Evolutionary conservation across 2,888 invertebrate species (phyloP).

Genomic region (Chirona hameri): DNA sequence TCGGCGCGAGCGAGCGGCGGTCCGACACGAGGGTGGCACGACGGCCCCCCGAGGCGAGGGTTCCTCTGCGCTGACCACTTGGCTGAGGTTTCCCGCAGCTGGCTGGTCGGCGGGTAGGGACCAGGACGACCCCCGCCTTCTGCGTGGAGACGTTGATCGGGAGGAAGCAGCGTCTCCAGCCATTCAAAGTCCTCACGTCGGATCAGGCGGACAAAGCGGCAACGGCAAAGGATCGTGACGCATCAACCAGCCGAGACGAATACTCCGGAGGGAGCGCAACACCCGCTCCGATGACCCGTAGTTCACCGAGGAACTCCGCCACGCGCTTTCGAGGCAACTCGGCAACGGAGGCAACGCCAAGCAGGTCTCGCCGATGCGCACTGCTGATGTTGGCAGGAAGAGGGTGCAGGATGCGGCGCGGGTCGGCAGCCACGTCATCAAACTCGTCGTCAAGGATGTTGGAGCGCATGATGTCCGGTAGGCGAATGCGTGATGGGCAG

Average conservation of each 20-base stretch:
- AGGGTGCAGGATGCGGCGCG: not conserved
- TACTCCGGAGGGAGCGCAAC: not conserved
- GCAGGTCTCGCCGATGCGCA: not conserved
- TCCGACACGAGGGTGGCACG: not conserved
- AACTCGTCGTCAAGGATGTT: not conserved
- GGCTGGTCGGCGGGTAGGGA: too few relatives aligned
- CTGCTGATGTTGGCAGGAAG: not conserved
- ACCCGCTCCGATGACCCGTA: not conserved
- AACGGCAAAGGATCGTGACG: not conserved
- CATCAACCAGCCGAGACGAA: not conserved
- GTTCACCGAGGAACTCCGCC: not conserved
- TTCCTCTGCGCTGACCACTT: not conserved
- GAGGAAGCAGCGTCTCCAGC: conserved; percentile 14
- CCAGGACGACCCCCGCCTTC: not conserved
- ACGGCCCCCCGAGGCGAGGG: not conserved
- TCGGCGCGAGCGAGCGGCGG: not conserved
- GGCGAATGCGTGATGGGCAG: not conserved
- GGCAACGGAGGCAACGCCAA: not conserved
- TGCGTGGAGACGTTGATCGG: not conserved
- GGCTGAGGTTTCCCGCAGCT: too few relatives aligned
- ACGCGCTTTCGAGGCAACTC: not conserved
- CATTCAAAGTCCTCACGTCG: not conserved
- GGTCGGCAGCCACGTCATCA: not conserved
- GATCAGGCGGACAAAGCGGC: not conserved
- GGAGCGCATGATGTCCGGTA: not conserved